These are phyloP conservation scores for Ariolimax columbianus DNA, from an alignment of 2,888 invertebrate species.

Conservation along the genomic window DNA sequence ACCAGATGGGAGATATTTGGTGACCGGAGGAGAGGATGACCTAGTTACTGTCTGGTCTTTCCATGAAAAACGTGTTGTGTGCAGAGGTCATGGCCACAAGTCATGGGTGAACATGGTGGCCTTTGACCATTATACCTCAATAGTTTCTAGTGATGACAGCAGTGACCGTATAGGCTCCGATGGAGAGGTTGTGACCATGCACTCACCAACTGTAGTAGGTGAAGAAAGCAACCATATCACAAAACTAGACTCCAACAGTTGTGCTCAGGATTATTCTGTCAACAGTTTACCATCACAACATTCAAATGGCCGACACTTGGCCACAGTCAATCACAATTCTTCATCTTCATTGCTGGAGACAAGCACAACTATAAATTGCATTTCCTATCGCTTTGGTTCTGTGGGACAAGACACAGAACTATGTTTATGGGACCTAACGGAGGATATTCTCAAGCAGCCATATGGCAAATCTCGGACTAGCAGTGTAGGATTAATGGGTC, in stretches of 20 bases:
- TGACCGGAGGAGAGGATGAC: constrained; percentile 99
- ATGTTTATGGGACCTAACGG: constrained; percentile 98
- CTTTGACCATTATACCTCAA: constrained; percentile 83
- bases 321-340: constrained; percentile 40
- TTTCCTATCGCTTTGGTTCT: constrained; percentile 92
- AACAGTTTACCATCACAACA: constrained; percentile 37
- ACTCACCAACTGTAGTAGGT: not conserved
- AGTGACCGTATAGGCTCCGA: constrained; percentile 76
- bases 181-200: constrained; percentile 19
- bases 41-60: constrained; percentile 98
- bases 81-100: constrained; percentile 97
- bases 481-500: constrained; percentile 69
- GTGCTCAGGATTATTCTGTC: constrained; percentile 18
- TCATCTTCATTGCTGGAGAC: constrained; percentile 49
- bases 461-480: constrained; percentile 77
- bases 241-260: constrained; percentile 21
- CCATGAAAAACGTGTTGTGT: constrained; percentile 93
- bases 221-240: constrained; percentile 44
- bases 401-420: constrained; percentile 98
- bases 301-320: constrained; percentile 43
- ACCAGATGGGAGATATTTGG: constrained; percentile 92
- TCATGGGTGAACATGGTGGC: constrained; percentile 99
- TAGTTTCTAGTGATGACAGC: constrained; percentile 80
- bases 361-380: constrained; percentile 55
- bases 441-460: constrained; percentile 92